These are phyloP conservation scores for Chymomyza amoena DNA, from an alignment of 2,888 invertebrate species.

Conservation along the genomic window DNA sequence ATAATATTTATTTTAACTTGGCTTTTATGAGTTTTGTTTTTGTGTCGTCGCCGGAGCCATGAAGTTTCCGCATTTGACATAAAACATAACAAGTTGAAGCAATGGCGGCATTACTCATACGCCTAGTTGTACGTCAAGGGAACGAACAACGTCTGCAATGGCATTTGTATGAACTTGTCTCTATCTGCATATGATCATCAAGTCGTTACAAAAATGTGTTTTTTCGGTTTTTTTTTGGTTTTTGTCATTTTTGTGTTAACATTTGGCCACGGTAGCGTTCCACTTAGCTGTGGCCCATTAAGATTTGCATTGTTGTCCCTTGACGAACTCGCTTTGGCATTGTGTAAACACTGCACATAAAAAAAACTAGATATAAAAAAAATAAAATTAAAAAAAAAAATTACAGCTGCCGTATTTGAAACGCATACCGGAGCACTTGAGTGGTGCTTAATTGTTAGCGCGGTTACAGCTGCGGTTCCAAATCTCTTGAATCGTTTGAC, in stretches of 20 bases:
- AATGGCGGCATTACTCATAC: not conserved
- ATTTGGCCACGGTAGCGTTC: not conserved
- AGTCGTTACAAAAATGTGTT: not conserved
- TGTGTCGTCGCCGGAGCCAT: not conserved
- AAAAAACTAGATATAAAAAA: not conserved
- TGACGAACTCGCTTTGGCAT: not conserved
- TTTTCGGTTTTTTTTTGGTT: not conserved
- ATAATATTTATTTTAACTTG: not conserved
- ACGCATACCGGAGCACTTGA: not conserved
- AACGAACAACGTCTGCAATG: not conserved
- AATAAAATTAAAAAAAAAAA: not conserved
- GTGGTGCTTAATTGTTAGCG: not conserved
- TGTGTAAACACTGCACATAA: not conserved
- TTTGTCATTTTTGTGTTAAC: not conserved
- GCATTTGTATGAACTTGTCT: not conserved
- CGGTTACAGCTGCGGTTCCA: constrained; percentile 17
- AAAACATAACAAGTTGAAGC: not conserved
- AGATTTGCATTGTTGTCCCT: constrained; percentile 26
- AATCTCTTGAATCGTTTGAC: constrained; percentile 54
- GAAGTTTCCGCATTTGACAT: not conserved
- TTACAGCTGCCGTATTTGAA: not conserved
- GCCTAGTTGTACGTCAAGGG: not conserved
- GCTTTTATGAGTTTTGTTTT: not conserved
- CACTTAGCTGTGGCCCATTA: not conserved
- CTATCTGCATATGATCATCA: not conserved